Evolutionary conservation across 2,113 vertebrate genomes (phyloP).

Genomic region (Delphinus delphis): DNA sequence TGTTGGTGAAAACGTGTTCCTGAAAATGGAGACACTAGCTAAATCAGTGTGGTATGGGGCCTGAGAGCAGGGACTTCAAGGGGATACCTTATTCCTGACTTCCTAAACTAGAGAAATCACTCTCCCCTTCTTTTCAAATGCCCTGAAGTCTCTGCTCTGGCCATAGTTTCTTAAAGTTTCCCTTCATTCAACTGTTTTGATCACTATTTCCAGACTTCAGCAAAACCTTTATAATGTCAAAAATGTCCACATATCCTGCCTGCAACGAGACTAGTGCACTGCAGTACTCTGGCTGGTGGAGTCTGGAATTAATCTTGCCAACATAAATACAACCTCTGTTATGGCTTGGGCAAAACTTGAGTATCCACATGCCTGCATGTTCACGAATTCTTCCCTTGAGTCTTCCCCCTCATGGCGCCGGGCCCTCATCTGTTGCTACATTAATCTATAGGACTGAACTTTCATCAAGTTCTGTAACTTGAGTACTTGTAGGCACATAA

Average conservation of each 20-base stretch:
- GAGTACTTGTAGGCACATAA: neutral
- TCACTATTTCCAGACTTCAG: neutral
- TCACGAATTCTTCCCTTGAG: neutral
- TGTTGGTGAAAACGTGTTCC: neutral
- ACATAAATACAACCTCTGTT: too few species aligned
- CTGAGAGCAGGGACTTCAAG: neutral
- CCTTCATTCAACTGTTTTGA: neutral
- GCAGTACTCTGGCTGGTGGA: accelerated
- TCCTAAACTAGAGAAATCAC: neutral
- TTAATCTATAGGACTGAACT: neutral
- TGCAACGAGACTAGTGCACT: neutral
- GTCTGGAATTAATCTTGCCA: neutral
- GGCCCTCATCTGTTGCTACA: neutral
- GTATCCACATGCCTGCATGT: accelerated
- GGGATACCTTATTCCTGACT: neutral
- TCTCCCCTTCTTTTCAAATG: neutral
- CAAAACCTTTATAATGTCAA: neutral
- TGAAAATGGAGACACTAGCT: neutral
- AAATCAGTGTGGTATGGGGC: neutral
- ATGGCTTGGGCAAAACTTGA: too few species aligned
- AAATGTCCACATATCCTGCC: neutral
- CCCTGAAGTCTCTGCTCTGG: neutral
- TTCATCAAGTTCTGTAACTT: neutral
- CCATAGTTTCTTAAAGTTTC: neutral
- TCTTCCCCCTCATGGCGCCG: neutral